These are phyloP conservation scores for Taurulus bubalis DNA, from an alignment of 2,113 vertebrate genomes.

Conservation along the genomic window DNA sequence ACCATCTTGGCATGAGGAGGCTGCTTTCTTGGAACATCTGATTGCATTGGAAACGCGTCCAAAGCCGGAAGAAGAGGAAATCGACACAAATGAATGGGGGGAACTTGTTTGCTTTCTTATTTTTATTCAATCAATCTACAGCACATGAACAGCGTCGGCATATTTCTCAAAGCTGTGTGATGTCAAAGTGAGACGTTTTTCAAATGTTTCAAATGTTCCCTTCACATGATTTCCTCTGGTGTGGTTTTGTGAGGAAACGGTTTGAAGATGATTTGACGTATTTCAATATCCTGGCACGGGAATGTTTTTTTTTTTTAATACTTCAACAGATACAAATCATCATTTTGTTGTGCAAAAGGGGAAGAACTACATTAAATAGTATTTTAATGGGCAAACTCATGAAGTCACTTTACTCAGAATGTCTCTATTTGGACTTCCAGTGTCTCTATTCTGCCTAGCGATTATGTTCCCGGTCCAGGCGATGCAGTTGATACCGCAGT, in stretches of 20 bases:
- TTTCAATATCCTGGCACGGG: background rate
- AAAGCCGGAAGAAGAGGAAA: slow-evolving; percentile 56
- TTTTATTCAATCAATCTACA: slow-evolving; percentile 22
- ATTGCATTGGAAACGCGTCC: slow-evolving; percentile 47
- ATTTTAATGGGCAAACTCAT: slow-evolving; percentile 46
- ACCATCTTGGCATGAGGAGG: slow-evolving; percentile 48
- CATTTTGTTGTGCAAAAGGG: slow-evolving; percentile 13
- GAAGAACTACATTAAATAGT: slow-evolving; percentile 24
- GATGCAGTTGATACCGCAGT: slow-evolving; percentile 15
- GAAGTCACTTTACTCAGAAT: slow-evolving; percentile 38
- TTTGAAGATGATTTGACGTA: slow-evolving; percentile 21
- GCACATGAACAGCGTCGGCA: slow-evolving; percentile 50
- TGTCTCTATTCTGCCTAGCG: slow-evolving; percentile 42
- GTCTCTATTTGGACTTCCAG: slow-evolving; percentile 26
- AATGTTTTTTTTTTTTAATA: slow-evolving; percentile 13
- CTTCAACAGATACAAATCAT: slow-evolving; percentile 7
- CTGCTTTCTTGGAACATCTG: slow-evolving; percentile 57
- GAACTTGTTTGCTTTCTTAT: slow-evolving; percentile 1
- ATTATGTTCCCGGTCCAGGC: slow-evolving; percentile 52
- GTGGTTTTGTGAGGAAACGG: slow-evolving; percentile 7
- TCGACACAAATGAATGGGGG: slow-evolving; percentile 37
- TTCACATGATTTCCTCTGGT: background rate
- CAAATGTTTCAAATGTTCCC: slow-evolving; percentile 22
- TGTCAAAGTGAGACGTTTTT: slow-evolving; percentile 25
- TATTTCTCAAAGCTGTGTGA: slow-evolving; percentile 60